These are phyloP conservation scores for Tinea pellionella DNA, from an alignment of 2,888 invertebrate genomes.

Conservation along the genomic window DNA sequence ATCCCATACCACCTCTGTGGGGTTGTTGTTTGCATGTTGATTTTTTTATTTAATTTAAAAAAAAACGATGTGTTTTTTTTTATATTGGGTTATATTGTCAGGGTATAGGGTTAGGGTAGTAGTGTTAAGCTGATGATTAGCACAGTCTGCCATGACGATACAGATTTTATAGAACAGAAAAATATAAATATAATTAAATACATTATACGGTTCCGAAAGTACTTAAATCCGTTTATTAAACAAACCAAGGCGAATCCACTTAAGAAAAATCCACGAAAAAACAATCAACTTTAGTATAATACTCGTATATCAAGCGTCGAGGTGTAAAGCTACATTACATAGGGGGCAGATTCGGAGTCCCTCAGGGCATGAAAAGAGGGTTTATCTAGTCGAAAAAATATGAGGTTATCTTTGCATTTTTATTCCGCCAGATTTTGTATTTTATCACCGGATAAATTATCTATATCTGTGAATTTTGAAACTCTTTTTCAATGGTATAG, in stretches of 20 bases:
- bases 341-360: neutral
- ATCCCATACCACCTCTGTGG: too few relatives aligned
- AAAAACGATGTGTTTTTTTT: too few relatives aligned
- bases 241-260: neutral
- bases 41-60: too few relatives aligned
- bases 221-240: too few relatives aligned
- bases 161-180: too few relatives aligned
- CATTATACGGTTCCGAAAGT: too few relatives aligned
- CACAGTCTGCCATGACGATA: too few relatives aligned
- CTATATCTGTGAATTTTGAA: neutral
- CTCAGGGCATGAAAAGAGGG: neutral
- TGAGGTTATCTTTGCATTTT: neutral
- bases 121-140: too few relatives aligned
- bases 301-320: neutral
- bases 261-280: neutral
- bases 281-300: neutral
- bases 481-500: neutral
- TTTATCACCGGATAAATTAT: neutral
- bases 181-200: too few relatives aligned
- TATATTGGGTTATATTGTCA: too few relatives aligned
- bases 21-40: too few relatives aligned
- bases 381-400: neutral
- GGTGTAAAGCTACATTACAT: conserved; percentile 6
- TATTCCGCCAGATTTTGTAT: neutral
- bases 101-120: too few relatives aligned